Evolutionary conservation across 2,888 invertebrate genomes (phyloP), one percentile per base, ranked within the genome.

Genomic region (Melinaea menophilus): DNA sequence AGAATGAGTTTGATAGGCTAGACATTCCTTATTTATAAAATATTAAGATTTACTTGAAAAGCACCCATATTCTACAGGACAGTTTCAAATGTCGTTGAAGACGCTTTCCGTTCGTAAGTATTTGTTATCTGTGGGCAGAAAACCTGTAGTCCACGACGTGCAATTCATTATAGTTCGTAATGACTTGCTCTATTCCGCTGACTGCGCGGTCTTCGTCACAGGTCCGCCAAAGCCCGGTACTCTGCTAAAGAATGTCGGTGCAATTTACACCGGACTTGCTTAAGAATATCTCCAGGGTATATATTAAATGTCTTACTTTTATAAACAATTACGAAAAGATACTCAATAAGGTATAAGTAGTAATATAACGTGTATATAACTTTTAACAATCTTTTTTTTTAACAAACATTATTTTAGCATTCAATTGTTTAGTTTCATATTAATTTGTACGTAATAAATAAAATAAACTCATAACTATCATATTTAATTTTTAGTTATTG

Each of bases 111-210:
- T 5, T 74, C 61, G 75, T 85, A 67, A 74, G 77, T 81, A 68
- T 62, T 70, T 71, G 73, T 80, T 69, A 80, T 82, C 81, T 81
- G 82, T 86, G 86, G 88, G 86, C 87, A 87, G 82, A 74, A 78
- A 85, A 87, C 87, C 88, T 86, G 86, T 84, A 86, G 82, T 81
- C 84, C 85, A 85, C 85, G 85, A 85, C 83, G 81, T 82, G 85
- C 87, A 87, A 88, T 88, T 88, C 86, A 88, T 88, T 86, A 86
- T 84, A 83, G 85, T 86, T 87, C 86, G 85, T 88, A 88, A 87
- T 88, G 82, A 88, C 87, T 87, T 86, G 86, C 82, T 85, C 84
- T 81, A 82, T 85, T 88, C 86, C 83, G 86, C 85, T 88, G 88
- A 88, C 85, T 85, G 79, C 79, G 84, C 86, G 81, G 65, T 76